These are phyloP conservation scores for Plebejus melissa DNA, from an alignment of 2,888 invertebrate species.

Conservation along the genomic window DNA sequence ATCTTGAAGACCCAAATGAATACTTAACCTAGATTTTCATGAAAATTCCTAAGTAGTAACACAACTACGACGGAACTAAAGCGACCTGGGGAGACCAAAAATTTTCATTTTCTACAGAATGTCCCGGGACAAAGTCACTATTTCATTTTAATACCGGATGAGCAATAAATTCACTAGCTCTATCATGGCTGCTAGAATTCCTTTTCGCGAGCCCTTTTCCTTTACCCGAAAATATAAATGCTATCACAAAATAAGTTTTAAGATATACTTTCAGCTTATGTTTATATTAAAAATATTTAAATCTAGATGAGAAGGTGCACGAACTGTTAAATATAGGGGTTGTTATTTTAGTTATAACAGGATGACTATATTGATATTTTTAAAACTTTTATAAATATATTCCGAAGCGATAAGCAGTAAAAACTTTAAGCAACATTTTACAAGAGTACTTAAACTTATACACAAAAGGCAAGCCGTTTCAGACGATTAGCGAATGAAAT, in stretches of 20 bases:
- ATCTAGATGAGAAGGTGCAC: neutral
- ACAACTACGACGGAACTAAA: neutral
- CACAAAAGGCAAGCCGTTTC: slow-evolving; percentile 2
- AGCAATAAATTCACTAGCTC: slow-evolving; percentile 10
- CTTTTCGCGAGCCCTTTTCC: neutral
- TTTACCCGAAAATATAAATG: slow-evolving; percentile 3
- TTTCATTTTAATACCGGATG: slow-evolving; percentile 16
- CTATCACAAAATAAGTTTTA: neutral
- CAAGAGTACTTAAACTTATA: neutral
- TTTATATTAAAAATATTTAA: neutral
- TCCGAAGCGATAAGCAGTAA: neutral
- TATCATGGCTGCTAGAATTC: neutral
- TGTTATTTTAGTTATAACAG: neutral
- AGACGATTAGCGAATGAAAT: slow-evolving; percentile 18
- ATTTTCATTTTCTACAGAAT: neutral
- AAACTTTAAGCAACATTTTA: slow-evolving; percentile 4
- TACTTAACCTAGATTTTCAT: slow-evolving; percentile 2
- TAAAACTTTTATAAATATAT: neutral
- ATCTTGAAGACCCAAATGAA: neutral
- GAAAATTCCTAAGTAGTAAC: slow-evolving; percentile 1
- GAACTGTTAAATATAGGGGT: neutral
- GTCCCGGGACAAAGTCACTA: neutral
- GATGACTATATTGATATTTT: neutral
- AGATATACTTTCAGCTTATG: neutral
- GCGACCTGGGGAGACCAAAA: slow-evolving; percentile 18